Evolutionary conservation across 2,113 vertebrate species (phyloP).

Genomic region (Prochilodus magdalenae): DNA sequence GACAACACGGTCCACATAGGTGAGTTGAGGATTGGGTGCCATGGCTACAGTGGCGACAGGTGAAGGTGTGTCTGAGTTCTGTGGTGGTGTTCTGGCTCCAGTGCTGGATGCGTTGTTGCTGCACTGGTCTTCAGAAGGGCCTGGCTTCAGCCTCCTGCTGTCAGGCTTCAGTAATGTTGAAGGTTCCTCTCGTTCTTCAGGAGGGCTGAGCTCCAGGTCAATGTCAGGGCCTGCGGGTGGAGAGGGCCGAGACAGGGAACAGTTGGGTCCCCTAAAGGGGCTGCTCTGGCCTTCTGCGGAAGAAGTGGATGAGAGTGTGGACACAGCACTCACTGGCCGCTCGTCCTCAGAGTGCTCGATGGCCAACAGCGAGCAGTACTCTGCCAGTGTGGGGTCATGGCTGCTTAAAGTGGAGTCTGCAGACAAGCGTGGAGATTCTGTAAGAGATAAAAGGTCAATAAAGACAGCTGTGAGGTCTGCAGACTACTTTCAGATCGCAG

Average conservation of each 20-base stretch:
- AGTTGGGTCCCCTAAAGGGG: neutral
- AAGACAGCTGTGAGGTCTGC: neutral
- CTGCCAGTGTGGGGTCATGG: conserved; percentile 76
- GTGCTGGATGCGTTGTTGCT: conserved; percentile 71
- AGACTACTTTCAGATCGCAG: neutral
- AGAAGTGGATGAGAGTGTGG: conserved; percentile 80
- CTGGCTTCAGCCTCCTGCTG: conserved; percentile 31
- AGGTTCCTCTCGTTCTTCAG: conserved; percentile 53
- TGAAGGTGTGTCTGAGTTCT: conserved; percentile 58
- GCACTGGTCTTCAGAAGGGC: conserved; percentile 48
- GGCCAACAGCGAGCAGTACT: conserved; percentile 67
- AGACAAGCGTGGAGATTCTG: conserved; percentile 80
- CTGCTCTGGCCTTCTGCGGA: conserved; percentile 67
- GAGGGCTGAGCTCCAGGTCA: conserved; percentile 74
- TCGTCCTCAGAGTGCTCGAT: conserved; percentile 73
- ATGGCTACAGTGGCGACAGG: conserved; percentile 75
- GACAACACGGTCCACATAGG: conserved; percentile 91
- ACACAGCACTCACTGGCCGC: conserved; percentile 79
- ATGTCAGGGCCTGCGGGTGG: conserved; percentile 53
- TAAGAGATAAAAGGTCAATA: conserved; percentile 31
- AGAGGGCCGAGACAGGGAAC: conserved; percentile 46
- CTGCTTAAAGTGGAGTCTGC: conserved; percentile 71
- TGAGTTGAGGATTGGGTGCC: conserved; percentile 80
- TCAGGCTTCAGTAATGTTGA: neutral
- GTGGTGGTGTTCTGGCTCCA: conserved; percentile 65